Conservation (phyloP, 2,888 invertebrate species). For the Cepaea hortensis region DNA sequence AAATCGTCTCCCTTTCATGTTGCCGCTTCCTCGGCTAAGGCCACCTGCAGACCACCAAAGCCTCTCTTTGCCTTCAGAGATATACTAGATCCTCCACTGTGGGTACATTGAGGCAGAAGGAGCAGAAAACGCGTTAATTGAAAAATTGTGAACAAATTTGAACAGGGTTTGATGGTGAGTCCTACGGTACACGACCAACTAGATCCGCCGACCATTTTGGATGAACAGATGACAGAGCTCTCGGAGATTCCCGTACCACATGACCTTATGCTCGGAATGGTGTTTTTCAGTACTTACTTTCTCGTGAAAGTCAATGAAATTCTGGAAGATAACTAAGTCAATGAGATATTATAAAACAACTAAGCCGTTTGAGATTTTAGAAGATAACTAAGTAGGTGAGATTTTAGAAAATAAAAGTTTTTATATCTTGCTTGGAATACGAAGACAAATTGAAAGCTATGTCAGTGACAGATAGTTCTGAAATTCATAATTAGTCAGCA, state of each 20-base stretch:
- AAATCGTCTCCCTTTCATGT: constrained; percentile 26
- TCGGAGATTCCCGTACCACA: not conserved
- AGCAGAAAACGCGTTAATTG: constrained; percentile 30
- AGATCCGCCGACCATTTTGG: not conserved
- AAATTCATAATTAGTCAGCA: too few species aligned
- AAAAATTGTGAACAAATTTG: constrained; percentile 41
- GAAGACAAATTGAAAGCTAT: too few species aligned
- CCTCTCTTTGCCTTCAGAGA: not conserved
- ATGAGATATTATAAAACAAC: too few species aligned
- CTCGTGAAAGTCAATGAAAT: too few species aligned
- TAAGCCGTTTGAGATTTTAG: too few species aligned
- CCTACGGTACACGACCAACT: constrained; percentile 1
- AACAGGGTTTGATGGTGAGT: not conserved
- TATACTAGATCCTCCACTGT: not conserved
- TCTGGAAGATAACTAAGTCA: too few species aligned
- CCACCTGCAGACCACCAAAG: constrained; percentile 34
- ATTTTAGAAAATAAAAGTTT: too few species aligned
- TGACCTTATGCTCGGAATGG: not conserved
- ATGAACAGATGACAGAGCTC: not conserved
- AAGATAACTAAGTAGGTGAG: too few species aligned
- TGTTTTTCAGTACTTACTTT: not conserved
- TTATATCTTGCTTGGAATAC: too few species aligned
- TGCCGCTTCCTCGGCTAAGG: not conserved
- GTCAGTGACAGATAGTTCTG: too few species aligned
- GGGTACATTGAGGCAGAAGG: constrained; percentile 6